A percentile compares a stretch with the other conserved stretches of the same genome.
phyloP scores from a whole-genome alignment of 2,113 vertebrate species.

The Tricholaema leucomelas region DNA sequence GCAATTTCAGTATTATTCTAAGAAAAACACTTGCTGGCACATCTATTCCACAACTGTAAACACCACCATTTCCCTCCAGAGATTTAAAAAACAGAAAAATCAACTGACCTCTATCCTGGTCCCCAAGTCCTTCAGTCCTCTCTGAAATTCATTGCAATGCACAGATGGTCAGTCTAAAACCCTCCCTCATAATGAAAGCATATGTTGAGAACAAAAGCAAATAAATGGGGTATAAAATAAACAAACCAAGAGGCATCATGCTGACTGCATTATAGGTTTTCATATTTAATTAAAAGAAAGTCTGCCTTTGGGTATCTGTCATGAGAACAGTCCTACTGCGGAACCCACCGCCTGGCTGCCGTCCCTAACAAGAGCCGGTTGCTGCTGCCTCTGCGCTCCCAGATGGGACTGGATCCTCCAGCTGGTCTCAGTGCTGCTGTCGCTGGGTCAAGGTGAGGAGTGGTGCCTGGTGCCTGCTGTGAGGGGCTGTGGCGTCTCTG shows the following conservation, averaged over 20 bases:
- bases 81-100: not conserved
- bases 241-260: slow-evolving; percentile 17
- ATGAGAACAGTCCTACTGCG: not conserved
- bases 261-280: slow-evolving; percentile 42
- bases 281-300: slow-evolving; percentile 38
- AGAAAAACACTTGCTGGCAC: not conserved
- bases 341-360: not conserved
- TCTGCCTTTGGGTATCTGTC: slow-evolving; percentile 24
- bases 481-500: not conserved
- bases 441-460: not conserved
- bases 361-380: not conserved
- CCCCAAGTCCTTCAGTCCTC: not conserved
- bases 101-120: not conserved
- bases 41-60: not conserved
- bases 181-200: not conserved
- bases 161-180: slow-evolving; percentile 24
- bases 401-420: not conserved
- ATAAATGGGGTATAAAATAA: slow-evolving; percentile 25
- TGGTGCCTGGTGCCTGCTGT: not conserved
- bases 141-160: not conserved
- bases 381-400: not conserved
- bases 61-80: not conserved
- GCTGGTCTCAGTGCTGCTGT: not conserved
- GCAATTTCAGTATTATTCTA: not conserved
- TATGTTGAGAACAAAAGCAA: slow-evolving; percentile 31